A percentile compares a stretch with the other conserved stretches of the same genome.
Conservation (phyloP, 2,888 invertebrate species). For the Branchipolynoe longqiensis region DNA sequence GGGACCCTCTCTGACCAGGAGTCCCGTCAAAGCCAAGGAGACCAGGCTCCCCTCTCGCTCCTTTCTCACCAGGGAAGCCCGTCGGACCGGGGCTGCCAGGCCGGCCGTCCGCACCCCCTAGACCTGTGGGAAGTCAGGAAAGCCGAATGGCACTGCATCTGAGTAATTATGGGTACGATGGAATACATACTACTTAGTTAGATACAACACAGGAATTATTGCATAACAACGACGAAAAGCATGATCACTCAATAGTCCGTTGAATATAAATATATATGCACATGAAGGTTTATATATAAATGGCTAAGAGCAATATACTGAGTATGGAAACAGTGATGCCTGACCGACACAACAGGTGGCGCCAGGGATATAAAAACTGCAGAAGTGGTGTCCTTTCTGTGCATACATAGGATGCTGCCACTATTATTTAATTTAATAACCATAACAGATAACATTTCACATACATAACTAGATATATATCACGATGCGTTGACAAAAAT, state of each 20-base stretch:
- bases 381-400: not conserved
- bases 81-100: slow-evolving; percentile 61
- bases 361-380: not conserved
- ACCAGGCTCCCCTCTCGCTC: slow-evolving; percentile 68
- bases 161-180: not conserved
- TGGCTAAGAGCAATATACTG: too few relatives aligned
- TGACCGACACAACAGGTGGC: not conserved
- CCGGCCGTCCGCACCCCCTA: slow-evolving; percentile 47
- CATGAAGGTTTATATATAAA: too few relatives aligned
- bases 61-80: slow-evolving; percentile 85
- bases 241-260: not conserved
- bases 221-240: not conserved
- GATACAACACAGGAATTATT: too few relatives aligned
- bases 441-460: too few relatives aligned
- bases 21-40: slow-evolving; percentile 67
- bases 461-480: too few relatives aligned
- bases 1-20: slow-evolving; percentile 84
- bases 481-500: too few relatives aligned
- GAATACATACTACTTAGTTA: not conserved
- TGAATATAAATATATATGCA: not conserved
- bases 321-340: too few relatives aligned
- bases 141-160: too few relatives aligned
- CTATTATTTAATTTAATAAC: not conserved
- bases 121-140: slow-evolving; percentile 49
- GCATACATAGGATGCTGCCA: not conserved